Conservation (phyloP, 2,113 vertebrate genomes). For the Tyto alba region DNA sequence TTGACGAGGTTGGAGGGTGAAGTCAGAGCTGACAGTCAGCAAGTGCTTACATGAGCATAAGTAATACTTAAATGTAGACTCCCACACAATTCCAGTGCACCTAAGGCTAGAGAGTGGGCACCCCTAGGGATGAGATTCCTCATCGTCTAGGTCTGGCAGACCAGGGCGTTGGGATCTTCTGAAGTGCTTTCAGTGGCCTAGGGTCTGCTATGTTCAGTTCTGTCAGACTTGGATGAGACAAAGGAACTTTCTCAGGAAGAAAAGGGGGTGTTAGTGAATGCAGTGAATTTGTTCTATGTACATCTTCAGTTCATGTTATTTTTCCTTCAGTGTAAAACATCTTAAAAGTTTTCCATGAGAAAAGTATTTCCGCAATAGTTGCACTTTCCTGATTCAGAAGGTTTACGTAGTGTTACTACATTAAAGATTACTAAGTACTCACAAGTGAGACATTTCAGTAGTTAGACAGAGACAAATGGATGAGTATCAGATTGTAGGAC, state of each 20-base stretch:
- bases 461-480: not conserved
- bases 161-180: accelerated
- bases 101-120: not conserved
- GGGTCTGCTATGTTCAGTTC: not conserved
- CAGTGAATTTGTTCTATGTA: not conserved
- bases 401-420: accelerated
- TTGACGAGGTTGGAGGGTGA: not conserved
- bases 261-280: not conserved
- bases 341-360: not conserved
- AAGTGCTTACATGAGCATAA: not conserved
- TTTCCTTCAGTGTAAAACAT: not conserved
- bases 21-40: not conserved
- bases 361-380: not conserved
- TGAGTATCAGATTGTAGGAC: not conserved
- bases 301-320: not conserved
- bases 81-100: accelerated
- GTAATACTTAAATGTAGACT: not conserved
- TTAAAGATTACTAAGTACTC: not conserved
- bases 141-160: accelerated
- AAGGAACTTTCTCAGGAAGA: not conserved
- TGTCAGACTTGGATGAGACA: not conserved
- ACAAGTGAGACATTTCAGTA: not conserved
- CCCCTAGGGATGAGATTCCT: not conserved
- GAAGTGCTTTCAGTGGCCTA: not conserved
- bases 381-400: not conserved